These are phyloP conservation scores for Drosophila teissieri DNA, from an alignment of 1,140 invertebrate genomes.

Conservation along the genomic window DNA sequence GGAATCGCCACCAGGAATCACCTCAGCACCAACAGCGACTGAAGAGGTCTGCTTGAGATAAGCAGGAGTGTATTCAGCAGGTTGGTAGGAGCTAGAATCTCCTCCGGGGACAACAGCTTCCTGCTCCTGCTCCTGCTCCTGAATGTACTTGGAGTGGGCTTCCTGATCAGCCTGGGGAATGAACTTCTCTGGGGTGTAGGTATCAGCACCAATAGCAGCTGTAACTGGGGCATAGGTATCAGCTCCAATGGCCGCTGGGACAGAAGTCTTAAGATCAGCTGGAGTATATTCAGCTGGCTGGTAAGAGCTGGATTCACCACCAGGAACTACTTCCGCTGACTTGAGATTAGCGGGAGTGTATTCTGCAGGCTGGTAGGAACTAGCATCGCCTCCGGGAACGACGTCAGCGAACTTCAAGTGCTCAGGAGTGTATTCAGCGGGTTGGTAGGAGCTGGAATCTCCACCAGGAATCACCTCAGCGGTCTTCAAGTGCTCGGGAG, in stretches of 20 bases:
- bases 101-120: constrained; percentile 12
- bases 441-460: neutral
- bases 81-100: constrained; percentile 20
- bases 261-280: constrained; percentile 3
- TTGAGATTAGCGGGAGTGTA: constrained; percentile 15
- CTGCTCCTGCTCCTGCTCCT: constrained; percentile 22
- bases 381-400: constrained; percentile 1
- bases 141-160: constrained; percentile 43
- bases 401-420: constrained; percentile 6
- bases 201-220: constrained; percentile 42
- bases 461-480: constrained; percentile 19
- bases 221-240: constrained; percentile 14
- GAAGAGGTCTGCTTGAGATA: too few species aligned
- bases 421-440: neutral
- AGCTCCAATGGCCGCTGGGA: constrained; percentile 17
- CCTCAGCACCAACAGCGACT: too few species aligned
- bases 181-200: constrained; percentile 47
- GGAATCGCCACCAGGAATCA: constrained; percentile 21
- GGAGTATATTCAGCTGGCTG: constrained; percentile 44
- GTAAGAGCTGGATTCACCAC: constrained; percentile 44
- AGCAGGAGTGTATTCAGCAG: constrained; percentile 23
- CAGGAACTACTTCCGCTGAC: constrained; percentile 11
- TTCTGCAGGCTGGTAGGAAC: constrained; percentile 18
- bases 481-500: neutral
- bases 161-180: constrained; percentile 42